A percentile compares a stretch with the other conserved stretches of the same genome.
phyloP scores from a whole-genome alignment of 2,888 invertebrate genomes.

The Coenonympha glycerion region DNA sequence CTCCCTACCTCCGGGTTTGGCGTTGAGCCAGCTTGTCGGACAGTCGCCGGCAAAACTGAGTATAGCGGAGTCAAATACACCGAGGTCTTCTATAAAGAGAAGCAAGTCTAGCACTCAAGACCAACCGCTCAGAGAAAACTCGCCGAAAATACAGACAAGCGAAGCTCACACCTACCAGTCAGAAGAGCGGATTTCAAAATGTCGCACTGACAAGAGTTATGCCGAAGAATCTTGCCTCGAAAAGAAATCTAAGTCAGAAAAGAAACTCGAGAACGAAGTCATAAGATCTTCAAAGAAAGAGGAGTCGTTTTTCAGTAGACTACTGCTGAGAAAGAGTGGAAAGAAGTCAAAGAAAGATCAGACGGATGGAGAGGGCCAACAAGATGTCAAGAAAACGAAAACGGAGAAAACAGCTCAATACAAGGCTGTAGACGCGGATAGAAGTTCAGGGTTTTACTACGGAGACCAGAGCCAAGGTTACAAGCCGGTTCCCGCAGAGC shows the following conservation, averaged over 20 bases:
- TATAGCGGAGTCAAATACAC: slow-evolving; percentile 61
- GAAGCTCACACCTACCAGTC: slow-evolving; percentile 47
- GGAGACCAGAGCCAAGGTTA: slow-evolving; percentile 46
- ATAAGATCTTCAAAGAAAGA: slow-evolving; percentile 72
- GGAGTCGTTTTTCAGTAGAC: slow-evolving; percentile 79
- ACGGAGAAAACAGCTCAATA: slow-evolving; percentile 58
- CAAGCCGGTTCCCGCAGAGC: slow-evolving; percentile 62
- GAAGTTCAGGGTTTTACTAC: slow-evolving; percentile 37
- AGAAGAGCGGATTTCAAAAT: slow-evolving; percentile 54
- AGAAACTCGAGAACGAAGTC: slow-evolving; percentile 68
- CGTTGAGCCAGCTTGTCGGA: slow-evolving; percentile 67
- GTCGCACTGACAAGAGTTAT: slow-evolving; percentile 57
- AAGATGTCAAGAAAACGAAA: slow-evolving; percentile 60
- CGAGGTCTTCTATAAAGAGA: slow-evolving; percentile 66
- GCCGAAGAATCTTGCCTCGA: slow-evolving; percentile 69
- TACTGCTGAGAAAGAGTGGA: slow-evolving; percentile 81
- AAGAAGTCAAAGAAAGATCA: slow-evolving; percentile 80
- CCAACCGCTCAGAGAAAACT: slow-evolving; percentile 53
- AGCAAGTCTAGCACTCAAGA: slow-evolving; percentile 72
- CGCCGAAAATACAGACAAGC: slow-evolving; percentile 43
- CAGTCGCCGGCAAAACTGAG: slow-evolving; percentile 72
- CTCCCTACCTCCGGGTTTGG: slow-evolving; percentile 78
- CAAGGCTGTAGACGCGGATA: slow-evolving; percentile 55
- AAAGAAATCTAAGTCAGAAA: slow-evolving; percentile 69
- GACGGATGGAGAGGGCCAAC: slow-evolving; percentile 58